Evolutionary conservation across 2,888 invertebrate genomes (phyloP), one percentile per base, ranked within the genome.

Genomic region (Perizoma flavofasciatum): DNA sequence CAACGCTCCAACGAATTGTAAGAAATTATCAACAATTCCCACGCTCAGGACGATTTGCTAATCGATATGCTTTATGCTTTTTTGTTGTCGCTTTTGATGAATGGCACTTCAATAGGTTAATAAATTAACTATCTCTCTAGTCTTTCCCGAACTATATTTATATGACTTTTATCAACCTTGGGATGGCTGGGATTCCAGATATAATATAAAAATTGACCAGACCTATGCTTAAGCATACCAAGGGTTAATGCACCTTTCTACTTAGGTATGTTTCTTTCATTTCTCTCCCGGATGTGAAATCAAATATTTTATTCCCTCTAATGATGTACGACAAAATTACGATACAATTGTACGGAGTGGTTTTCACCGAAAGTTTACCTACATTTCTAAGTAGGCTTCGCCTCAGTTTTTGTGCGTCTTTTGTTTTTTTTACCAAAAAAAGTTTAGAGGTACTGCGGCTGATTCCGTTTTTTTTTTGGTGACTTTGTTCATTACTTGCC

Each of bases 1-100:
- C 77, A 82, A 83, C 83, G 86, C 85, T 81, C 76, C 79, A 83
- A 72, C 72, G 84, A 73, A 70, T 78, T 72, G 70, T 75, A 77
- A 80, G 74, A 79, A 79, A 74, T 72, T 75, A 77, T 75, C 74
- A 72, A 75, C 66, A 72, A 66, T 85, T 86, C 85, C 82, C 85
- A 85, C 86, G 85, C 72, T 79, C 71, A 69, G 68, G 65, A 67
- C 63, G 60, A 70, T 65, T 70, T 65, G 63, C 65, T 61, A 62
- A 66, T 67, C 65, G 64, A 59, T 61, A 64, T 63, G 58, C 62
- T 55, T 49, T 62, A 62, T 62, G 62, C 51, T 62, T 62, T 61
- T 59, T 59, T 40, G 46, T 5, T 49, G 45, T 55, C 37, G 32
- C 44, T 49, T 40, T 48, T 55, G 44, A 11, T 55, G 22, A 5